Evolutionary conservation across 2,888 invertebrate genomes (phyloP).

Genomic region (Limnephilus marmoratus): DNA sequence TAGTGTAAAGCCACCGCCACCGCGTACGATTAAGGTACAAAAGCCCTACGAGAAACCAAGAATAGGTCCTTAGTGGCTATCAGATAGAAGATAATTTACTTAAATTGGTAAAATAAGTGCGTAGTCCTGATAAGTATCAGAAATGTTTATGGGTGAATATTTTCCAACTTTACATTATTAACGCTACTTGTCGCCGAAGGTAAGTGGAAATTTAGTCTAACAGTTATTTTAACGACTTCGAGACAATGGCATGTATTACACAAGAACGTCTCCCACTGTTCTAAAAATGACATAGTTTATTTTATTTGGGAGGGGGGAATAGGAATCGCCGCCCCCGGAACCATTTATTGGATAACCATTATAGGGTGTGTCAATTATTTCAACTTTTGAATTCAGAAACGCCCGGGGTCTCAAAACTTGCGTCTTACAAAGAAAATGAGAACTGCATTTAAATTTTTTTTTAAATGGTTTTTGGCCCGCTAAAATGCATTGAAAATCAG

Average conservation of each 20-base stretch:
- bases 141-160: constrained; percentile 31
- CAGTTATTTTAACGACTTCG: constrained; percentile 30
- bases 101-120: neutral
- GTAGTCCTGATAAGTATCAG: constrained; percentile 15
- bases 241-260: neutral
- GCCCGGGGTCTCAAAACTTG: too few species aligned
- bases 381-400: too few species aligned
- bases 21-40: neutral
- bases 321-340: too few species aligned
- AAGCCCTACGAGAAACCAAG: neutral
- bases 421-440: too few species aligned
- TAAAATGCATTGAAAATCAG: too few species aligned
- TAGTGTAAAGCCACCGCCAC: neutral
- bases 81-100: neutral
- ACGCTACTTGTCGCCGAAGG: constrained; percentile 33
- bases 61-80: neutral
- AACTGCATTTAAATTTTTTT: too few species aligned
- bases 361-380: too few species aligned
- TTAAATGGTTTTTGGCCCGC: too few species aligned
- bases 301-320: too few species aligned
- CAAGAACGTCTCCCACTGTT: neutral
- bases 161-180: constrained; percentile 31
- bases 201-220: constrained; percentile 43
- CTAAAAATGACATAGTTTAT: neutral
- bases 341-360: too few species aligned